Evolutionary conservation across 2,113 vertebrate genomes (phyloP).

Genomic region (Himantopus leucocephalus): DNA sequence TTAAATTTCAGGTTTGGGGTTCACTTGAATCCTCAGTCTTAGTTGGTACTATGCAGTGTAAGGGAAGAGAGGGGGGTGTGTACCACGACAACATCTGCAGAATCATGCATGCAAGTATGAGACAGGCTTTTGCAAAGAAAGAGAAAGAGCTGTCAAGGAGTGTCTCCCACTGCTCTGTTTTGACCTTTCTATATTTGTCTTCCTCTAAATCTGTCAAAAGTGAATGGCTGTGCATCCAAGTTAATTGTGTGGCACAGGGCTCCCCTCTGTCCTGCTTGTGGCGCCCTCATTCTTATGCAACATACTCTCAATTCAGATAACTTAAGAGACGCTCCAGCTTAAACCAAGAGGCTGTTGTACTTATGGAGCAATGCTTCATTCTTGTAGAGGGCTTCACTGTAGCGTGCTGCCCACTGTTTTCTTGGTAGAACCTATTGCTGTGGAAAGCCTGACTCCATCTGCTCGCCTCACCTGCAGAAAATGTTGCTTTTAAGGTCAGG

Average conservation of each 20-base stretch:
- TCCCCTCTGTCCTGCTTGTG: background rate
- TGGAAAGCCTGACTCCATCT: background rate
- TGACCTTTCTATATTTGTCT: background rate
- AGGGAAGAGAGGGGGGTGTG: background rate
- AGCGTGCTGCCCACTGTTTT: background rate
- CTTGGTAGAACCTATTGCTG: background rate
- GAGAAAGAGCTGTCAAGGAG: background rate
- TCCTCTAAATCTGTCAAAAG: background rate
- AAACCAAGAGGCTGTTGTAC: background rate
- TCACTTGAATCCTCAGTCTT: background rate
- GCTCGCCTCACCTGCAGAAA: background rate
- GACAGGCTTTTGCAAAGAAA: background rate
- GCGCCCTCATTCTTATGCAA: background rate
- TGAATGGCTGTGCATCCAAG: background rate
- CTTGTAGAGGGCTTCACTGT: background rate
- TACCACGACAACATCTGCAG: background rate
- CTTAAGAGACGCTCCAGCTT: background rate
- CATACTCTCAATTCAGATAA: background rate
- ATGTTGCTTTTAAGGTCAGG: background rate
- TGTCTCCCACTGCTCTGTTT: background rate
- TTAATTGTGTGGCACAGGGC: background rate
- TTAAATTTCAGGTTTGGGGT: background rate
- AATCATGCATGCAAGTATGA: background rate
- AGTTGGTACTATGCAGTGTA: background rate
- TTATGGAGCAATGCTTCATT: background rate